phyloP scores from a whole-genome alignment of 2,888 invertebrate species.

The Nomada goodeniana region DNA sequence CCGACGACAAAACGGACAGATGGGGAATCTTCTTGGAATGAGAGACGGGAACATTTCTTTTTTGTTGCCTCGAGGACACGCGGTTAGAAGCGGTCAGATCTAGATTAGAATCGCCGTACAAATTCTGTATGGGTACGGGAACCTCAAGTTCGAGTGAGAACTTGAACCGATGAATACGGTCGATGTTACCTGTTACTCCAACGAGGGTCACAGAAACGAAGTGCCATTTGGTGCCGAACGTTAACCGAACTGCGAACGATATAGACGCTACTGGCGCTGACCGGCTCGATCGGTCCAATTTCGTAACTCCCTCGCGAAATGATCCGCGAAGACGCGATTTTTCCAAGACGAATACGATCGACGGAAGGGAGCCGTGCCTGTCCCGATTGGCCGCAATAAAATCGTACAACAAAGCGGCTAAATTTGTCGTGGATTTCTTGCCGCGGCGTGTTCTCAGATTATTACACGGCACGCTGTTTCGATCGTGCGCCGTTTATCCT shows the following conservation, averaged over 20 bases:
- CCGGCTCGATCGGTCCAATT: not conserved
- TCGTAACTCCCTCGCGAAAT: not conserved
- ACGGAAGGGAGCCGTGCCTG: not conserved
- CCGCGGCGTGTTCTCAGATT: constrained; percentile 56
- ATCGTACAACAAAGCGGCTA: constrained; percentile 53
- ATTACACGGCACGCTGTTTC: constrained; percentile 50
- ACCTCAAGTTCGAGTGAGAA: not conserved
- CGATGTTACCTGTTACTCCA: not conserved
- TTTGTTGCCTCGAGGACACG: not conserved
- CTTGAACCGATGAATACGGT: not conserved
- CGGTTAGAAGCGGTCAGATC: not conserved
- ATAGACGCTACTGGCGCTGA: not conserved
- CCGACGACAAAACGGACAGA: not conserved
- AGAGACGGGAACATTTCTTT: not conserved
- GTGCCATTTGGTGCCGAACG: not conserved
- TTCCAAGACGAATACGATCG: constrained; percentile 3
- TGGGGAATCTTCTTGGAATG: not conserved
- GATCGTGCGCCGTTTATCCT: constrained; percentile 64
- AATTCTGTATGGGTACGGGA: not conserved
- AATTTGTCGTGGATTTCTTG: constrained; percentile 56
- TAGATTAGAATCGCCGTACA: not conserved
- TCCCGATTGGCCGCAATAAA: constrained; percentile 42
- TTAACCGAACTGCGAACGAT: not conserved
- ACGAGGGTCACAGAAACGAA: not conserved
- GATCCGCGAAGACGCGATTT: not conserved